Conservation (phyloP, 2,113 vertebrate genomes). For the Eulemur macaco region DNA sequence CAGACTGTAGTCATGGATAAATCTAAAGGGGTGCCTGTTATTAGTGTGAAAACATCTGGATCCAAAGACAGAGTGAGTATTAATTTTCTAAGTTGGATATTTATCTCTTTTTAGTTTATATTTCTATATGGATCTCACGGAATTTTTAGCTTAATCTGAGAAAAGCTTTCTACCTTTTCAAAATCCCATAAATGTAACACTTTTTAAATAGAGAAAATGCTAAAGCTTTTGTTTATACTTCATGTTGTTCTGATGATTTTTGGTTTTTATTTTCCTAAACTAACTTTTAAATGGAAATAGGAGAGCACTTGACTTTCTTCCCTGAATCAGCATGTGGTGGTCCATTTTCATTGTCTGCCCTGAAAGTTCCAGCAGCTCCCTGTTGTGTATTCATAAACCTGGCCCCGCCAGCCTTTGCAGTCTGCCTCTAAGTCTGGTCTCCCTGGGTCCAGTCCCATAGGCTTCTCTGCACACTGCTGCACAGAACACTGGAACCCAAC, state of each 20-base stretch:
- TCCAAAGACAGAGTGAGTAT: slow-evolving; percentile 88
- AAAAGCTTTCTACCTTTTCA: background rate
- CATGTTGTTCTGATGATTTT: background rate
- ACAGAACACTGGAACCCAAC: background rate
- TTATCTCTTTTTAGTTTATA: background rate
- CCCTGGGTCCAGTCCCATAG: too few relatives aligned
- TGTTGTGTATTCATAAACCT: background rate
- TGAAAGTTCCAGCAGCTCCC: background rate
- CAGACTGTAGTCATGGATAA: slow-evolving; percentile 98
- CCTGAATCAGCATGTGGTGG: background rate
- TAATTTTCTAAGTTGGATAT: background rate
- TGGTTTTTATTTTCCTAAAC: background rate
- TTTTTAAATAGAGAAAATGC: background rate
- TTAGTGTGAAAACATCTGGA: slow-evolving; percentile 93
- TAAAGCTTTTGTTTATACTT: background rate
- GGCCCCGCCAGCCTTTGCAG: background rate
- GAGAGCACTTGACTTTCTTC: background rate
- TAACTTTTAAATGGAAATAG: background rate
- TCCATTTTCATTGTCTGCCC: background rate
- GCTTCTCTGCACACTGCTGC: background rate
- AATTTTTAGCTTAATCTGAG: background rate
- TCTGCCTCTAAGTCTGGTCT: background rate
- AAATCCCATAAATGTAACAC: background rate
- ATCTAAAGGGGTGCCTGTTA: slow-evolving; percentile 97
- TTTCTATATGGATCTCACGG: background rate